Evolutionary conservation across 2,113 vertebrate genomes (phyloP), one percentile per base, ranked within the genome.

Genomic region (Echinops telfairi): DNA sequence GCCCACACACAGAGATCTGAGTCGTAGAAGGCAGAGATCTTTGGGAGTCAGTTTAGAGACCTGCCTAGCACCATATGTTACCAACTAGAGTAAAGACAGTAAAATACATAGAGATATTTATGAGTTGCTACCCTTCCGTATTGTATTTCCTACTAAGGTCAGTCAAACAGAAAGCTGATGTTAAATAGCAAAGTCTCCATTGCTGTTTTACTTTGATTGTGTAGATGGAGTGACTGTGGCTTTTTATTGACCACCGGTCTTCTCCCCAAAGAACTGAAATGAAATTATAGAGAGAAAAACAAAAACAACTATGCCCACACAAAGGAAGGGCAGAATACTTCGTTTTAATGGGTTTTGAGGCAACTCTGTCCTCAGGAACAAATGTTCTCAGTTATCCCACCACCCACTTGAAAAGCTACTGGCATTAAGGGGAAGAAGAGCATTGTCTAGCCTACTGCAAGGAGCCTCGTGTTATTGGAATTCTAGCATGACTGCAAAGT

Each of bases 401-500:
- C 88, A 83, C 94, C 96, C 95, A 91, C 96, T 97, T 97, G 96
- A 97, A 97, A 96, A 91, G 90, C 96, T 96, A 40, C 90, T 14
- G 81, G 40, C 0, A 23, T 91, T 95, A 95, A 47, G 75, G 89
- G 82, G 89, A 95, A 97, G 94, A 96, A 85, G 38, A 95, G 94
- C 25, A 53, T 3, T 92, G 87, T 96, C 91, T 95, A 97, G 95
- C 81, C 95, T 94, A 88, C 57, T 57, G 85, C 73, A 97, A 40
- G 60, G 95, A 91, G 91, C 86, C 96, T 92, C 93, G 33, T 97
- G 97, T 97, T 96, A 93, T 87, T 83, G 93, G 95, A 97, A 98
- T 98, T 95, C 94, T 97, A 97, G 97, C 97, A 96, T 97, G 93
- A 89, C 97, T 98, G 94, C 70, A 75, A 97, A 98, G 94, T 92